Percentiles rank a stretch among this genome's conserved stretches.
These are phyloP conservation scores for Stegodyphus mimosarum DNA, from an alignment of 1,140 invertebrate species.

Conservation along the genomic window DNA sequence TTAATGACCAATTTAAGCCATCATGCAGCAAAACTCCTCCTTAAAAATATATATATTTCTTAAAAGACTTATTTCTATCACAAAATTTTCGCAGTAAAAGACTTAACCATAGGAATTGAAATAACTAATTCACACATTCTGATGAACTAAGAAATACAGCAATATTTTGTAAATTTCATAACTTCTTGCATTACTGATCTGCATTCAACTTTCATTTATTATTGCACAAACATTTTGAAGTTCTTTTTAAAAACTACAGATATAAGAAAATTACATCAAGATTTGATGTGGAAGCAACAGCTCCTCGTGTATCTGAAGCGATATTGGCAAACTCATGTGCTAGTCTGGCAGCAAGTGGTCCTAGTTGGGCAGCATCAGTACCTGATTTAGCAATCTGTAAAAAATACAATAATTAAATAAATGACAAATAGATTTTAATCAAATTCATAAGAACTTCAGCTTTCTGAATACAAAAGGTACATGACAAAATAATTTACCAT, in stretches of 20 bases:
- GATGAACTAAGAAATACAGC: too few relatives aligned
- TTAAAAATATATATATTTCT: too few relatives aligned
- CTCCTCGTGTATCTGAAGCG: constrained; percentile 88
- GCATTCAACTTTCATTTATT: too few relatives aligned
- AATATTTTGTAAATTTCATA: too few relatives aligned
- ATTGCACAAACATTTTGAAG: too few relatives aligned
- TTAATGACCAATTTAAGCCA: too few relatives aligned
- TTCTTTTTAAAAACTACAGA: not conserved
- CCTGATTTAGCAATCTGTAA: constrained; percentile 78
- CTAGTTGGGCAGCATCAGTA: constrained; percentile 78
- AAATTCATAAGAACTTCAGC: not conserved
- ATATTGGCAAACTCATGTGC: constrained; percentile 89
- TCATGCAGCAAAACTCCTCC: too few relatives aligned
- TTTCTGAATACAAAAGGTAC: not conserved
- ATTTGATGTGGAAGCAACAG: constrained; percentile 84
- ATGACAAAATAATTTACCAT: constrained; percentile 75
- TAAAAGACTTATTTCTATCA: too few relatives aligned
- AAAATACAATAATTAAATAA: constrained; percentile 40
- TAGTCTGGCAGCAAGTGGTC: constrained; percentile 83
- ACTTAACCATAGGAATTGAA: too few relatives aligned
- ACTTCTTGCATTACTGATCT: too few relatives aligned
- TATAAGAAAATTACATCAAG: constrained; percentile 21
- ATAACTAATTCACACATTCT: too few relatives aligned
- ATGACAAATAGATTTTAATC: not conserved
- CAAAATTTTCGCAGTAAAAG: too few relatives aligned